Evolutionary conservation across 2,888 invertebrate species (phyloP).

Genomic region (Pseudoips prasinana): DNA sequence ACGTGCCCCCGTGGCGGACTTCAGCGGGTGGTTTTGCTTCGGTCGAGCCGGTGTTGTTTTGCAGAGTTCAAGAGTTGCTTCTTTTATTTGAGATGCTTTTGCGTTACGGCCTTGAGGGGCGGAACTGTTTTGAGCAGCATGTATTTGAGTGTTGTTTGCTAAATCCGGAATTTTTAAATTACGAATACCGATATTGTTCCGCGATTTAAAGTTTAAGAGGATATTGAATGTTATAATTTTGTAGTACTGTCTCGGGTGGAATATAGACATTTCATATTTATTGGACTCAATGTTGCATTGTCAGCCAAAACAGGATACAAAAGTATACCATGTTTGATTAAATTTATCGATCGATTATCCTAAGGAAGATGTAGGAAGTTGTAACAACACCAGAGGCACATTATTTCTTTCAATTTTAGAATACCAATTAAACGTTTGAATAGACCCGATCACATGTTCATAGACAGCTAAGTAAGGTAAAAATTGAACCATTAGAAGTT

Average conservation of each 20-base stretch:
- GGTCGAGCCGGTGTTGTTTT: slow-evolving; percentile 79
- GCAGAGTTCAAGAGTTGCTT: slow-evolving; percentile 78
- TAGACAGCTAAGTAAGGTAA: too few relatives aligned
- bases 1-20: slow-evolving; percentile 61
- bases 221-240: slow-evolving; percentile 10
- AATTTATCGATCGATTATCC: too few relatives aligned
- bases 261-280: too few relatives aligned
- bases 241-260: slow-evolving; percentile 6
- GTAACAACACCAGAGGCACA: too few relatives aligned
- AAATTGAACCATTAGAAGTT: too few relatives aligned
- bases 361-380: too few relatives aligned
- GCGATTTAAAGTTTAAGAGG: slow-evolving; percentile 47
- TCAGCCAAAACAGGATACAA: too few relatives aligned
- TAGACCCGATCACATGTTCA: too few relatives aligned
- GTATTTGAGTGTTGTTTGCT: slow-evolving; percentile 75
- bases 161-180: slow-evolving; percentile 77
- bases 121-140: slow-evolving; percentile 64
- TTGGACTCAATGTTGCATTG: too few relatives aligned
- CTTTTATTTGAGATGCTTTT: slow-evolving; percentile 80
- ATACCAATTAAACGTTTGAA: too few relatives aligned
- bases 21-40: slow-evolving; percentile 81
- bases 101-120: slow-evolving; percentile 76
- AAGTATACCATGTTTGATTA: too few relatives aligned
- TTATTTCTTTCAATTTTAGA: too few relatives aligned
- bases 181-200: slow-evolving; percentile 64